A percentile compares a stretch with the other conserved stretches of the same genome.
These are phyloP conservation scores for Eurypyga helias DNA, from an alignment of 2,113 vertebrate species.

Conservation along the genomic window DNA sequence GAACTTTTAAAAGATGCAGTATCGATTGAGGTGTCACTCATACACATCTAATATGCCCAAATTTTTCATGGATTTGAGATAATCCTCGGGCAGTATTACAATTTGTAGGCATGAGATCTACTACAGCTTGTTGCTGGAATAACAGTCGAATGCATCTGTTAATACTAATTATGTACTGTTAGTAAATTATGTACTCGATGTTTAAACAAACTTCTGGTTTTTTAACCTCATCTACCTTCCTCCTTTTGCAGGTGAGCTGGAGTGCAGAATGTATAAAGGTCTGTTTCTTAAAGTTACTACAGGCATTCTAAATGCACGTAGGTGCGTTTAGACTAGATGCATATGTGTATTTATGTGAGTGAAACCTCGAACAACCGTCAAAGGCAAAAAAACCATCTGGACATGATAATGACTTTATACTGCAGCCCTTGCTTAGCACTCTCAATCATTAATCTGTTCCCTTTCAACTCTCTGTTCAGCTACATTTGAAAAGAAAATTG, in stretches of 20 bases:
- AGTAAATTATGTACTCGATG: not conserved
- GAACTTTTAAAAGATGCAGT: not conserved
- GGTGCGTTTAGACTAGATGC: not conserved
- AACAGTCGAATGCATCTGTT: not conserved
- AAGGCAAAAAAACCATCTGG: not conserved
- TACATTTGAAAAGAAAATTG: conserved; percentile 34
- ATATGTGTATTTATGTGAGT: not conserved
- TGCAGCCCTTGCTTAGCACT: not conserved
- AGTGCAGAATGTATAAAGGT: not conserved
- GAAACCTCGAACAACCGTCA: not conserved
- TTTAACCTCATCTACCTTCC: not conserved
- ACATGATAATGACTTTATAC: not conserved
- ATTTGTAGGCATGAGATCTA: not conserved
- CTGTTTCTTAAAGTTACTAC: not conserved
- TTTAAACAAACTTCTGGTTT: not conserved
- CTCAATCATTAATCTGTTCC: not conserved
- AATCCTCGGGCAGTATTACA: not conserved
- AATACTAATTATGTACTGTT: not conserved
- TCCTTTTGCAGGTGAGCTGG: not conserved
- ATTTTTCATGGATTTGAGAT: not conserved
- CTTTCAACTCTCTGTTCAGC: conserved; percentile 6
- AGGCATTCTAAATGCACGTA: not conserved
- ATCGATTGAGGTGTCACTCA: not conserved
- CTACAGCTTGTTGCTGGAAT: not conserved
- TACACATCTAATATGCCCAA: not conserved